Evolutionary conservation across 92 coral and sea anemone species (phyloP).

Genomic region (Micromussa lordhowensis): DNA sequence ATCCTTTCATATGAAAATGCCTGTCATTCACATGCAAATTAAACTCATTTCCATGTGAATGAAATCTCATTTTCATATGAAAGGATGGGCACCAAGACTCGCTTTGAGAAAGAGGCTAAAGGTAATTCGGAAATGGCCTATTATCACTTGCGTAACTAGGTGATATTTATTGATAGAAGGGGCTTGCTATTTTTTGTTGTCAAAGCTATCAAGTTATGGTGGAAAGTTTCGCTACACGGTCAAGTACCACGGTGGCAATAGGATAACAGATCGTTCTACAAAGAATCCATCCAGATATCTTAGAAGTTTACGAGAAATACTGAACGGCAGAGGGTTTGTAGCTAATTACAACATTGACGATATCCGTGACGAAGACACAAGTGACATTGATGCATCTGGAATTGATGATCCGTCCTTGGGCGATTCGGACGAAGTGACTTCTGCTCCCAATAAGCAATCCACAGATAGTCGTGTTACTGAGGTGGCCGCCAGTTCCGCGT

Average conservation of each 20-base stretch:
- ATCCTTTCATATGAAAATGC: too few relatives aligned
- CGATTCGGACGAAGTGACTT: neutral
- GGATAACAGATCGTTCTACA: neutral
- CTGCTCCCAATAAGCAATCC: neutral
- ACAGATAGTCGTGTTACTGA: neutral
- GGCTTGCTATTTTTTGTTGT: neutral
- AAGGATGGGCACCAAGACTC: too few relatives aligned
- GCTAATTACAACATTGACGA: neutral
- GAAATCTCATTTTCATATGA: too few relatives aligned
- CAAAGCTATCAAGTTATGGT: constrained; percentile 74
- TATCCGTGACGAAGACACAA: neutral
- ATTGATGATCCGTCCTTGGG: neutral
- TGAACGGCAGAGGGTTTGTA: neutral
- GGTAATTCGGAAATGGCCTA: too few relatives aligned
- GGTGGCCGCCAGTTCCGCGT: neutral
- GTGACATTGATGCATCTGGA: constrained; percentile 19
- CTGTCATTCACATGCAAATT: too few relatives aligned
- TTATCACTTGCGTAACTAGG: neutral
- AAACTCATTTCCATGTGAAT: too few relatives aligned
- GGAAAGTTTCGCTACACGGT: constrained; percentile 67
- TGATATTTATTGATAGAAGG: neutral
- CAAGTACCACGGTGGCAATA: constrained; percentile 7
- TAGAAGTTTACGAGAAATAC: constrained; percentile 6
- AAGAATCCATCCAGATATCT: neutral
- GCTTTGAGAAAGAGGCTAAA: too few relatives aligned